Evolutionary conservation across 2,888 invertebrate species (phyloP), one percentile per base, ranked within the genome.

Genomic region (Acheta domesticus): DNA sequence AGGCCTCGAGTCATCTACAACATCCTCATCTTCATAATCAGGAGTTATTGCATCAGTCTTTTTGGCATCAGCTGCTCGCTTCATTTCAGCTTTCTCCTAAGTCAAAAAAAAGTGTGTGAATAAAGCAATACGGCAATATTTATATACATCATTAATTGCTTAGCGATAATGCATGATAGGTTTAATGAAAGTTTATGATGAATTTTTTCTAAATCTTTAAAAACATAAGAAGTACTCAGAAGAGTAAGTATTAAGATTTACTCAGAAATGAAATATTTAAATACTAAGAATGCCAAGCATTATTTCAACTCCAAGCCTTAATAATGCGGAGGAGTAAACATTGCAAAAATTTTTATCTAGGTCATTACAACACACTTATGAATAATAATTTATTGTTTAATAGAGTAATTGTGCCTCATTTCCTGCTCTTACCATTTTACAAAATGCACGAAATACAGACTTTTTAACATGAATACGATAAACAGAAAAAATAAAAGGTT

Each of bases 31-130:
- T 76, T 85, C 87, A 83, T 91, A 91, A 84, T 93, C 94, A 82
- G 91, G 91, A 76, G 89, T 89, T 49, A 89, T 85, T 77, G 90
- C 92, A 86, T 94, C 94, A 79, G 93, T 93, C 88, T 94, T 94
- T 87, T 94, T 94, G 23, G 89, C 87, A 74, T 90, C 90, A 77
- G 88, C 88, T 36, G 86, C 88, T 49, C 89, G 88, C 76, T 85
- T 85, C 77, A 86, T 83, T 81, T 89, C 88, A 81, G 89, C 89
- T 84, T 88, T 86, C 82, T 88, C 87, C 86, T 87, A 84, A 36
- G 36, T 36, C 19, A 76, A 36, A 36, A 16, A 21, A 80, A 11
- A 3, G 11, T 21, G 20, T 11, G 12, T 36, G 5, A 36, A 36
- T 36, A 36, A 36, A 20, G 75, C n/a, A 23, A 78, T 14, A 12